These are phyloP conservation scores for Aporophyla nigra DNA, from an alignment of 2,888 invertebrate species.

Conservation along the genomic window DNA sequence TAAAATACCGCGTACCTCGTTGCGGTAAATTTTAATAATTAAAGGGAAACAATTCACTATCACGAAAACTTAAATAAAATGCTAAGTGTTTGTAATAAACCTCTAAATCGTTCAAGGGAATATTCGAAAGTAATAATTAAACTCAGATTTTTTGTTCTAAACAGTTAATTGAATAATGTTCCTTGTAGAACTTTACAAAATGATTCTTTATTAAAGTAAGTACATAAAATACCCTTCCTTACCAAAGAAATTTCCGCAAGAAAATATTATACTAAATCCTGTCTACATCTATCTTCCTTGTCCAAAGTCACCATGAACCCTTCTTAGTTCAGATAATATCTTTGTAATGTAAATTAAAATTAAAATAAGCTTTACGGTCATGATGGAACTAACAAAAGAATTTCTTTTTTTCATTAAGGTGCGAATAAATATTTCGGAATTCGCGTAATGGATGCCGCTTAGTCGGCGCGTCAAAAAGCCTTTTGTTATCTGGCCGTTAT, in stretches of 20 bases:
- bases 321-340: constrained; percentile 45
- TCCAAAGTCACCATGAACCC: constrained; percentile 31
- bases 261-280: constrained; percentile 23
- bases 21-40: not conserved
- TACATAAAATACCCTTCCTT: constrained; percentile 13
- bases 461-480: constrained; percentile 83
- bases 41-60: not conserved
- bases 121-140: not conserved
- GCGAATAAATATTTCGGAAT: constrained; percentile 79
- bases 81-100: not conserved
- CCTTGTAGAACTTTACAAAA: not conserved
- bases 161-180: constrained; percentile 11
- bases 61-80: not conserved
- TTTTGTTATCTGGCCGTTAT: constrained; percentile 87
- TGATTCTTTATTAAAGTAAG: not conserved
- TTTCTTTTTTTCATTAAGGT: constrained; percentile 74
- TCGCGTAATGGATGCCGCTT: constrained; percentile 76
- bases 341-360: constrained; percentile 59
- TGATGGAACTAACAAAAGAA: constrained; percentile 69
- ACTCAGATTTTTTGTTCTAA: constrained; percentile 3
- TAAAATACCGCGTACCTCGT: not conserved
- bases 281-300: constrained; percentile 13
- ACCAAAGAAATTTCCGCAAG: not conserved
- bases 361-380: constrained; percentile 50
- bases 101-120: not conserved